phyloP scores from a whole-genome alignment of 1,140 invertebrate genomes.

The Cyclargus thomasi region DNA sequence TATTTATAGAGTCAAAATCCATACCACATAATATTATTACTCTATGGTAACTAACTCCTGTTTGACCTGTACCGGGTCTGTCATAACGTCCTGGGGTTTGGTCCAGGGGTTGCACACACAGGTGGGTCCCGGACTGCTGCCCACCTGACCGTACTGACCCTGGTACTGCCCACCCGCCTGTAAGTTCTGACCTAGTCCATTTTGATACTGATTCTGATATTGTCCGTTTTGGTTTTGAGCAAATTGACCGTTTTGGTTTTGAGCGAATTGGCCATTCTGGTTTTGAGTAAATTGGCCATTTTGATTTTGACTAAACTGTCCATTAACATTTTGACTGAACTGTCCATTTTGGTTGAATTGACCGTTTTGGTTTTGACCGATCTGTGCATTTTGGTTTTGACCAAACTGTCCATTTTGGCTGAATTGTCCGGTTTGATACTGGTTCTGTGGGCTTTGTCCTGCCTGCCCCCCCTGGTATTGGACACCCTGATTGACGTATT shows the following conservation, averaged over 20 bases:
- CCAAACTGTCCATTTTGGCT: constrained; percentile 22
- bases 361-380: constrained; percentile 17
- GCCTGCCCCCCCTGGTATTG: constrained; percentile 10
- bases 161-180: constrained; percentile 18
- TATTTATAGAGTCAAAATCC: too few relatives aligned
- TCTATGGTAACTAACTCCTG: constrained; percentile 36
- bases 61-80: constrained; percentile 30
- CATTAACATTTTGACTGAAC: constrained; percentile 16
- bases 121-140: constrained; percentile 44
- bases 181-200: neutral
- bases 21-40: neutral
- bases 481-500: neutral
- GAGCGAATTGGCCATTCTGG: constrained; percentile 21
- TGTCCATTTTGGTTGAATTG: constrained; percentile 16
- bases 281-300: constrained; percentile 16
- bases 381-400: constrained; percentile 30
- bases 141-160: constrained; percentile 29
- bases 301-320: constrained; percentile 27
- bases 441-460: neutral
- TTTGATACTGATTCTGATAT: constrained; percentile 22
- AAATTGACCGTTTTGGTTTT: constrained; percentile 31
- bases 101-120: constrained; percentile 66
- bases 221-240: constrained; percentile 27
- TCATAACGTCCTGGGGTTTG: constrained; percentile 33
- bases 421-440: constrained; percentile 27